These are phyloP conservation scores for Ornithoptera alexandrae DNA, from an alignment of 2,888 invertebrate species.

Conservation along the genomic window DNA sequence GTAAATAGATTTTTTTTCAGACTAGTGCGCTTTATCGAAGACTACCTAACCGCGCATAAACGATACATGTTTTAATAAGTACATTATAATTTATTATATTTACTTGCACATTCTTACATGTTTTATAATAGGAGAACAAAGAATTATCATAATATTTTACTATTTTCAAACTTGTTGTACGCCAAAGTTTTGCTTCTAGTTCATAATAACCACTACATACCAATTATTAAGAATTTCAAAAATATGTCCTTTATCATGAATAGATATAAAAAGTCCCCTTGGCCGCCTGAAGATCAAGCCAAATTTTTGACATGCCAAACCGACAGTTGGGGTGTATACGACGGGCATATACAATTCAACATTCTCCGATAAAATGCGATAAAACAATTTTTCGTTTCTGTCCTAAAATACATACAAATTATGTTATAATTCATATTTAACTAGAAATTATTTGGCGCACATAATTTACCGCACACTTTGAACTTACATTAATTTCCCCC, in stretches of 20 bases:
- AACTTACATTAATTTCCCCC: background rate
- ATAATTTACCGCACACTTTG: background rate
- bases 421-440: background rate
- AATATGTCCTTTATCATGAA: slow-evolving; percentile 95
- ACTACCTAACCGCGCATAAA: no score
- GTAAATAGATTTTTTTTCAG: no score
- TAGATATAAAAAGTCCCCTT: slow-evolving; percentile 95
- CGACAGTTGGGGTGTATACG: slow-evolving; percentile 99
- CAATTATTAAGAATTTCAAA: slow-evolving; percentile 94
- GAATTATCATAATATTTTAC: no score
- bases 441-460: background rate
- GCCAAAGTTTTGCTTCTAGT: background rate
- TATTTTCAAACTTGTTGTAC: background rate
- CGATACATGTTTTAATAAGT: no score
- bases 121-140: no score
- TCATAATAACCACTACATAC: slow-evolving; percentile 70
- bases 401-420: slow-evolving; percentile 80
- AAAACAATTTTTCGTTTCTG: slow-evolving; percentile 97
- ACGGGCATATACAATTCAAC: slow-evolving; percentile 97
- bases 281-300: slow-evolving; percentile 96
- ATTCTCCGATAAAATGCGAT: slow-evolving; percentile 93
- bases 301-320: slow-evolving; percentile 97
- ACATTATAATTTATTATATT: no score
- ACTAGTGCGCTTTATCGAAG: no score
- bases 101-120: no score